Evolutionary conservation across 2,888 invertebrate species (phyloP), one percentile per base, ranked within the genome.

Genomic region (Sesia apiformis): DNA sequence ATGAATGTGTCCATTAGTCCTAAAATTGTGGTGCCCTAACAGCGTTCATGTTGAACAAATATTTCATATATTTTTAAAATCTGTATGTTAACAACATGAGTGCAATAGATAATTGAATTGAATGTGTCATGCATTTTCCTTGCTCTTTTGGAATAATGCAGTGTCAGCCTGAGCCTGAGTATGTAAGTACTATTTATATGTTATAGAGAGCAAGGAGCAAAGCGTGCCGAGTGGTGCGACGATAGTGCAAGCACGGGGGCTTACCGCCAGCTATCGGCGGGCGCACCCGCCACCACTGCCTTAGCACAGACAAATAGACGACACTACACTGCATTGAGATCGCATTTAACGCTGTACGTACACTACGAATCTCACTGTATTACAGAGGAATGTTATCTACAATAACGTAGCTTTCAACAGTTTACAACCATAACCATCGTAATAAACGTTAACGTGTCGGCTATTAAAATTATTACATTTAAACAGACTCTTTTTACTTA

Each of bases 221-320:
- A 62, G 64, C 60, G 63, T 65, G 63, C 60, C 60, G 57, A 50
- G 50, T 50, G 57, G 53, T 53, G 58, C 57, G 58, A 58, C 61
- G 70, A 75, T 72, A 72, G 66, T 61, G 65, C 57, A 62, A 60
- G 60, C 63, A 66, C 61, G 70, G 58, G 59, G 60, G 74, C 76
- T 78, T 74, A 72, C 63, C 60, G 59, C 65, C 65, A 70, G 68
- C 71, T 78, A 78, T 79, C 76, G 64, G 58, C 49, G 57, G 60
- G 63, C 60, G 64, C 71, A 77, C 69, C 60, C 68, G 58, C 46
- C 46, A n/a, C 46, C n/a, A n/a, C 8, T 23, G n/a, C n/a, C 6
- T 23, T 46, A n/a, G 8, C 46, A 46, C 46, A 46, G 23, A 46
- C 46, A 46, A n/a, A 23, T 46, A 46, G n/a, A 46, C 50, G 50